phyloP scores from a whole-genome alignment of 2,797 vertebrate species.

The Lutra lutra region DNA sequence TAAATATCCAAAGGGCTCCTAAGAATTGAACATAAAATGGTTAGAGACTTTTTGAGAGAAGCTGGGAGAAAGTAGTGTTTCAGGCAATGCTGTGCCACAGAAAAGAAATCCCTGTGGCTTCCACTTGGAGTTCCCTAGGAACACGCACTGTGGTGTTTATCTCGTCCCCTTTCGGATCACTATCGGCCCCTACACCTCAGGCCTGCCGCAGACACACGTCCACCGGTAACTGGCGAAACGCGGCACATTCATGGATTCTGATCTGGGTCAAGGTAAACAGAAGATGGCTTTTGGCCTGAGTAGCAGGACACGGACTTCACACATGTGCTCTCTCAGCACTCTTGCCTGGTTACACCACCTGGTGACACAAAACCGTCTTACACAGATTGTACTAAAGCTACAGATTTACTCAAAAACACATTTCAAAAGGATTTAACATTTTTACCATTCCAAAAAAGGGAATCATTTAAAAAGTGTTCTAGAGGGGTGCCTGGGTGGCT shows the following conservation, averaged over 20 bases:
- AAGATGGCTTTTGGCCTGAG: background rate
- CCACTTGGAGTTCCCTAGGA: background rate
- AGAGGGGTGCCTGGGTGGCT: background rate
- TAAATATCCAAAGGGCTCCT: constrained; percentile 30
- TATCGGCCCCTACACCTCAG: background rate
- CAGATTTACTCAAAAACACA: background rate
- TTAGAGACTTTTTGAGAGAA: background rate
- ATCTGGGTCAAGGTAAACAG: background rate
- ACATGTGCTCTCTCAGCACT: background rate
- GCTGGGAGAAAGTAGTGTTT: background rate
- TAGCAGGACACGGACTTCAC: background rate
- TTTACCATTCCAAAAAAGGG: background rate
- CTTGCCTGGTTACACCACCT: too few relatives aligned
- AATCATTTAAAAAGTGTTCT: background rate
- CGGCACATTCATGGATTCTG: background rate
- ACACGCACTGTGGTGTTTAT: accelerated
- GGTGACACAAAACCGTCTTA: background rate
- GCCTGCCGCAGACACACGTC: background rate
- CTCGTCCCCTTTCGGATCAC: background rate
- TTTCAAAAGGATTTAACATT: background rate
- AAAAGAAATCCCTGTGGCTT: background rate
- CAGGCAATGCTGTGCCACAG: background rate
- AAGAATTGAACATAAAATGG: background rate
- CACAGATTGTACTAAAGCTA: background rate
- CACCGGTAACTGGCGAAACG: accelerated